These are phyloP conservation scores for Ceratitis capitata DNA, from an alignment of 1,140 invertebrate species.

Conservation along the genomic window DNA sequence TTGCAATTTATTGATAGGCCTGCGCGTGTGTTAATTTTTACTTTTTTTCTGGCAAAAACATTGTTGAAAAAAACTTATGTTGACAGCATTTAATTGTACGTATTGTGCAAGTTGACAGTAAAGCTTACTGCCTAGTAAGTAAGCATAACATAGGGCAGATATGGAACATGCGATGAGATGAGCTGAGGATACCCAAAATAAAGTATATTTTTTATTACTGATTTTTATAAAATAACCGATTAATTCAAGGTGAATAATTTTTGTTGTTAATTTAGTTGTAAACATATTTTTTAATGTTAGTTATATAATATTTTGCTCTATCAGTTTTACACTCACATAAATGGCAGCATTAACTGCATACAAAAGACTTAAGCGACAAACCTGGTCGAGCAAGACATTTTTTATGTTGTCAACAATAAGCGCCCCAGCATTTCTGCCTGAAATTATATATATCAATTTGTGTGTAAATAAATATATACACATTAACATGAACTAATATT, in stretches of 20 bases:
- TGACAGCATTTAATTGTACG: background rate
- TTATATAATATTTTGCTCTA: background rate
- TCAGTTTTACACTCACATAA: background rate
- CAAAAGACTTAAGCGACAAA: slow-evolving; percentile 23
- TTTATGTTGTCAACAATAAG: background rate
- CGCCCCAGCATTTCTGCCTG: background rate
- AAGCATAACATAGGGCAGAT: background rate
- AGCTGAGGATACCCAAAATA: no score
- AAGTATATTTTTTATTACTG: no score
- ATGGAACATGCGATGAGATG: slow-evolving; percentile 2
- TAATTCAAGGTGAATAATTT: background rate
- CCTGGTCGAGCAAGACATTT: background rate
- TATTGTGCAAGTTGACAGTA: background rate
- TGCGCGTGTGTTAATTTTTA: background rate
- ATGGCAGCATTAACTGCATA: background rate
- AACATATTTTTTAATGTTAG: background rate
- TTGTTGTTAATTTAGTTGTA: background rate
- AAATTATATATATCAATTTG: background rate
- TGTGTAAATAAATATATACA: background rate
- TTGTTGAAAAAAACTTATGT: background rate
- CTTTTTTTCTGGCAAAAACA: background rate
- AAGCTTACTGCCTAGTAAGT: background rate
- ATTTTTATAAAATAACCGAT: no score
- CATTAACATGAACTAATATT: background rate
- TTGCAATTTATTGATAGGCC: slow-evolving; percentile 25